phyloP scores from a whole-genome alignment of 1,140 invertebrate species.

The Lasaia peninsularis region DNA sequence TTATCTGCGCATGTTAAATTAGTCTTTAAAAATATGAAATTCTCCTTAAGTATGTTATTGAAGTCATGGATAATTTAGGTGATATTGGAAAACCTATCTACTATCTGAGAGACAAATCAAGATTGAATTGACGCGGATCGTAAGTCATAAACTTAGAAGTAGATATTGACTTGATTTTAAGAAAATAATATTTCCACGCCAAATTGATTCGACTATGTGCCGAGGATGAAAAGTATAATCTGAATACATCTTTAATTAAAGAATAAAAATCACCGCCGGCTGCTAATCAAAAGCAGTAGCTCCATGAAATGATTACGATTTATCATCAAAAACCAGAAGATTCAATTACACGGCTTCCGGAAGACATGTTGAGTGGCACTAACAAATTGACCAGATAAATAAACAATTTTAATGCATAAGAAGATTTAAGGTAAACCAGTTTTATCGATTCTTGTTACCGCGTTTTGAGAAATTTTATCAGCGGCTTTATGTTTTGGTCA shows the following conservation, averaged over 20 bases:
- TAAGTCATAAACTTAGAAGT: too few species aligned
- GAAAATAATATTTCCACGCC: too few species aligned
- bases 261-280: slow-evolving; percentile 35
- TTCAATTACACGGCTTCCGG: slow-evolving; percentile 73
- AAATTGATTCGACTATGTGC: too few species aligned
- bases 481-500: slow-evolving; percentile 57
- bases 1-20: too few species aligned
- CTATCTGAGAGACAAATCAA: too few species aligned
- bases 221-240: too few species aligned
- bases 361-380: slow-evolving; percentile 65
- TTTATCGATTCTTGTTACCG: slow-evolving; percentile 45
- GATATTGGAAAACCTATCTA: too few species aligned
- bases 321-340: slow-evolving; percentile 72
- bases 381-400: slow-evolving; percentile 76
- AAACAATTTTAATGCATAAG: slow-evolving; percentile 58
- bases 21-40: too few species aligned
- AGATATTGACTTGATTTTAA: too few species aligned
- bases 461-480: slow-evolving; percentile 61
- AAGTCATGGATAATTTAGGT: too few species aligned
- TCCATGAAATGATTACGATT: slow-evolving; percentile 53
- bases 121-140: too few species aligned
- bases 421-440: slow-evolving; percentile 42
- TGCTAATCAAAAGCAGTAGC: slow-evolving; percentile 69
- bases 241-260: slow-evolving; percentile 42
- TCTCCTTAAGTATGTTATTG: too few species aligned